These are phyloP conservation scores for Pandion haliaetus DNA, from an alignment of 2,113 vertebrate species.

Conservation along the genomic window DNA sequence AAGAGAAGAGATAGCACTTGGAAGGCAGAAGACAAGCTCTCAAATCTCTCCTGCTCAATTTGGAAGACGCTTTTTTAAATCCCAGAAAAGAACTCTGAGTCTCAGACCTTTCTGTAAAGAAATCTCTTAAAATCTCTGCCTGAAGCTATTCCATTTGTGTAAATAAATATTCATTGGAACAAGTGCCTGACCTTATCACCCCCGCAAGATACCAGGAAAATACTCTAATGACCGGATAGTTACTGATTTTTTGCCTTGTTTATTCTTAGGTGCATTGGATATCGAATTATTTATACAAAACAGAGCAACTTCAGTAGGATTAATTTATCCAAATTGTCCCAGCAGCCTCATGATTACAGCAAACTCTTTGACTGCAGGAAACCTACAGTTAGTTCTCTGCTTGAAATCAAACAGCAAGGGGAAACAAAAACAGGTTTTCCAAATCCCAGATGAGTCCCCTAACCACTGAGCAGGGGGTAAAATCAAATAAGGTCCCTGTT, in stretches of 20 bases:
- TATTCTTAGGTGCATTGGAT: neutral
- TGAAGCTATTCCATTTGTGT: neutral
- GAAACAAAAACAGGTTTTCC: neutral
- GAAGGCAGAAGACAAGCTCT: neutral
- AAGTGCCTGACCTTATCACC: neutral
- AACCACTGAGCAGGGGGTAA: neutral
- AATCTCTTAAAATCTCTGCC: neutral
- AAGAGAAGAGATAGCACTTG: neutral
- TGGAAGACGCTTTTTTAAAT: neutral
- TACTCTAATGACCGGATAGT: neutral
- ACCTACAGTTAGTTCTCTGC: neutral
- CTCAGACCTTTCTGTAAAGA: neutral
- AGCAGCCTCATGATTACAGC: neutral
- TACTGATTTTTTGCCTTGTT: neutral
- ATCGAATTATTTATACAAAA: neutral
- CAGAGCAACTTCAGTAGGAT: neutral
- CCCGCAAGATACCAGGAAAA: neutral
- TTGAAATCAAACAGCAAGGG: neutral
- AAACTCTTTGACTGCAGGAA: neutral
- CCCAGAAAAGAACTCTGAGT: neutral
- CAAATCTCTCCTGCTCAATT: neutral
- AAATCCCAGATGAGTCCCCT: neutral
- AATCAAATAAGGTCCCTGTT: neutral
- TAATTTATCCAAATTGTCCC: neutral
- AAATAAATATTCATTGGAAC: neutral